phyloP scores from a whole-genome alignment of 2,888 invertebrate species.

The Sinodicranocentrus sp. region DNA sequence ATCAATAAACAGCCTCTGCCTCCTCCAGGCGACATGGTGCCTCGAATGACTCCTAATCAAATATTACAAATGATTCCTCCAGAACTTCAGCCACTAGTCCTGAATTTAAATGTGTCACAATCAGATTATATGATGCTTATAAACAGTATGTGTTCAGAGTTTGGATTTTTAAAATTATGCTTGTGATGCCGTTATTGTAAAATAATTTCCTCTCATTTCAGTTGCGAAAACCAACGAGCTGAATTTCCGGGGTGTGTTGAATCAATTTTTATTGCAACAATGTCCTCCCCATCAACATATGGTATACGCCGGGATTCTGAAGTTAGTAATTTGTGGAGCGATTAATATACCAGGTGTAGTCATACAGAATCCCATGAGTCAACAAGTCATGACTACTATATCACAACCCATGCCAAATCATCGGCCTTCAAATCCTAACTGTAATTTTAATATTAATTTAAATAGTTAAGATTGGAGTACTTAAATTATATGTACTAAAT shows the following conservation, averaged over 20 bases:
- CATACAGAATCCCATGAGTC: slow-evolving; percentile 25
- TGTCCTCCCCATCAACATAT: slow-evolving; percentile 56
- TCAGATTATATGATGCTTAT: slow-evolving; percentile 46
- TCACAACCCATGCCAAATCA: slow-evolving; percentile 55
- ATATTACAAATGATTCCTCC: slow-evolving; percentile 64
- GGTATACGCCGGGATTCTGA: slow-evolving; percentile 51
- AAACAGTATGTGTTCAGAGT: slow-evolving; percentile 42
- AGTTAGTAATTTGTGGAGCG: slow-evolving; percentile 52
- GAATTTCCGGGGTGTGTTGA: slow-evolving; percentile 54
- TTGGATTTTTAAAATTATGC: too few relatives aligned
- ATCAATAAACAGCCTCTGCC: slow-evolving; percentile 39
- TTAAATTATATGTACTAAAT: not conserved
- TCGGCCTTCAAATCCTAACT: slow-evolving; percentile 43
- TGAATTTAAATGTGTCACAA: slow-evolving; percentile 40
- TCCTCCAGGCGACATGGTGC: slow-evolving; percentile 43
- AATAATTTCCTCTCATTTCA: slow-evolving; percentile 17
- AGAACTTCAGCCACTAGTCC: slow-evolving; percentile 60
- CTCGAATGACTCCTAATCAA: slow-evolving; percentile 59
- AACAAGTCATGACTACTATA: slow-evolving; percentile 38
- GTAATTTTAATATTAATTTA: slow-evolving; percentile 31
- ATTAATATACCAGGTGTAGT: slow-evolving; percentile 56
- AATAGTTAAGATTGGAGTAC: not conserved
- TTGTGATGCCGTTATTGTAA: too few relatives aligned
- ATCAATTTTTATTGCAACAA: slow-evolving; percentile 40
- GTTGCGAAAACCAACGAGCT: slow-evolving; percentile 58